Evolutionary conservation across 2,797 vertebrate genomes (phyloP).

Genomic region (Sylvia borin): DNA sequence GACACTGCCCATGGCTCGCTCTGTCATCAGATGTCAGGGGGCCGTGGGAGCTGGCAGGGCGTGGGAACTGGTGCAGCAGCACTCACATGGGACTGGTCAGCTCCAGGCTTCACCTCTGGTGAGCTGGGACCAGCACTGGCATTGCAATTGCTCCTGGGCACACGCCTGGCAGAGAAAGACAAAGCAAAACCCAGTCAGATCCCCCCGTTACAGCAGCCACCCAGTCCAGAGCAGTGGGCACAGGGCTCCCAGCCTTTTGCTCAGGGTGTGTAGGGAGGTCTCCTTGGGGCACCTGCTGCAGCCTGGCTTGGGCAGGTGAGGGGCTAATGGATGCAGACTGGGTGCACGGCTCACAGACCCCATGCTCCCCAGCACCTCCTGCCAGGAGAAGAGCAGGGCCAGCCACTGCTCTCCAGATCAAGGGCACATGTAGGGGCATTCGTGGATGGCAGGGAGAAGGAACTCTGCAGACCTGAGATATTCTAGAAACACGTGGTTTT

Average conservation of each 20-base stretch:
- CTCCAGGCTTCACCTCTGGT: neutral
- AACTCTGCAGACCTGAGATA: no score
- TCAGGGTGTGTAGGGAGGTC: neutral
- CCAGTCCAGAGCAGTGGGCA: rapidly evolving
- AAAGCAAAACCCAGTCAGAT: neutral
- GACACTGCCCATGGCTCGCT: constrained; percentile 82
- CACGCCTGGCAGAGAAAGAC: neutral
- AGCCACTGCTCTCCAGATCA: rapidly evolving
- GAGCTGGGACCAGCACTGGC: neutral
- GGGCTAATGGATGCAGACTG: neutral
- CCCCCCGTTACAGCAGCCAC: neutral
- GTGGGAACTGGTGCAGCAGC: neutral
- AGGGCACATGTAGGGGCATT: neutral
- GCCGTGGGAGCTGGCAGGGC: neutral
- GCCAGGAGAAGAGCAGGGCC: neutral
- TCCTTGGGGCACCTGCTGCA: neutral
- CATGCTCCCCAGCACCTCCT: rapidly evolving
- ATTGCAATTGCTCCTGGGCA: neutral
- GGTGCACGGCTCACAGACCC: rapidly evolving
- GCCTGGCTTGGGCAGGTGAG: neutral
- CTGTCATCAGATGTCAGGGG: constrained; percentile 62
- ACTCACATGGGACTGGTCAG: neutral
- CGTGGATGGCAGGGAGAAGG: no score
- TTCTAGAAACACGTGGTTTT: no score
- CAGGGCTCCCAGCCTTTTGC: neutral